These are phyloP conservation scores for Mesoligia furuncula DNA, from an alignment of 2,888 invertebrate species.

Conservation along the genomic window DNA sequence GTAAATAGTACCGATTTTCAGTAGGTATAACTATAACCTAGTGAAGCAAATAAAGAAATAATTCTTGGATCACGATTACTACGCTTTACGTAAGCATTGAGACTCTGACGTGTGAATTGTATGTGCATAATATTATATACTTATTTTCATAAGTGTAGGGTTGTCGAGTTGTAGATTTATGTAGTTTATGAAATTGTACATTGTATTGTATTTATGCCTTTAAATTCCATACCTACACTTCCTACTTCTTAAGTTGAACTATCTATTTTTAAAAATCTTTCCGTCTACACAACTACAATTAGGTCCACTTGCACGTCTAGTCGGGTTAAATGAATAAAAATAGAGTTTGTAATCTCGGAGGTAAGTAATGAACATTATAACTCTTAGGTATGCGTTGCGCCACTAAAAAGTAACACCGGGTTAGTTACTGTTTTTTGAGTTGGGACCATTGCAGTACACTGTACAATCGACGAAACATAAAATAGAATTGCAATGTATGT, in stretches of 20 bases:
- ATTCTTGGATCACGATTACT: not conserved
- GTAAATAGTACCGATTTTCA: not conserved
- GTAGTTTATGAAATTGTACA: not conserved
- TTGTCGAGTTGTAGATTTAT: not conserved
- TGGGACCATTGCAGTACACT: not conserved
- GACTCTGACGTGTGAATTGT: slow-evolving; percentile 16
- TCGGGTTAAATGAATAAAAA: not conserved
- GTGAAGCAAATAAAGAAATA: slow-evolving; percentile 17
- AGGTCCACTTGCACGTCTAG: not conserved
- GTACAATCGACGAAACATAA: not conserved
- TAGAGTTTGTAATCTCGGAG: not conserved
- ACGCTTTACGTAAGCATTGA: slow-evolving; percentile 26
- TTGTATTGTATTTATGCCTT: too few species aligned
- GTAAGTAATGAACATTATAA: not conserved
- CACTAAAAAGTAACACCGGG: not conserved
- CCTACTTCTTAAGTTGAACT: not conserved
- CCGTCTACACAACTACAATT: not conserved
- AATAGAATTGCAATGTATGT: too few species aligned
- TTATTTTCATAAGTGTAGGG: slow-evolving; percentile 9
- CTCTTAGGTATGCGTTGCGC: not conserved
- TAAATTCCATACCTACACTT: too few species aligned
- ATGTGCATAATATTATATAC: slow-evolving; percentile 7
- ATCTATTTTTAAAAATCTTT: not conserved
- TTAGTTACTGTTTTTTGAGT: not conserved
- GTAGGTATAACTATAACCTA: slow-evolving; percentile 4